phyloP scores from a whole-genome alignment of 2,888 invertebrate genomes.

The Drosophila crucigera region DNA sequence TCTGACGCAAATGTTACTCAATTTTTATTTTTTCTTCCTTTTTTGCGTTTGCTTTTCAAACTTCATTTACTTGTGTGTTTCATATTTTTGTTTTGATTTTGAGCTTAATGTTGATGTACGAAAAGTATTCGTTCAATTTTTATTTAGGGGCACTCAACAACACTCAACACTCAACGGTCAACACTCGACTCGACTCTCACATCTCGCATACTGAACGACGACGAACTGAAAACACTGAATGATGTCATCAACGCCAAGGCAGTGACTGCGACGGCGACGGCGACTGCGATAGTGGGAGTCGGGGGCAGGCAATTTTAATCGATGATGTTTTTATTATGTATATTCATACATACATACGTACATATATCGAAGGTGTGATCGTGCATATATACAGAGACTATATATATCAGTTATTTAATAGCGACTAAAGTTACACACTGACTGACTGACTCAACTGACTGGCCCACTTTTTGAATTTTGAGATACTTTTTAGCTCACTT shows the following conservation, averaged over 20 bases:
- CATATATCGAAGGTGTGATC: slow-evolving; percentile 19
- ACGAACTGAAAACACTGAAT: slow-evolving; percentile 65
- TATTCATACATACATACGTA: slow-evolving; percentile 15
- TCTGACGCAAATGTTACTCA: slow-evolving; percentile 63
- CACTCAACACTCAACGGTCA: slow-evolving; percentile 27
- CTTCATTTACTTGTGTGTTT: slow-evolving; percentile 16
- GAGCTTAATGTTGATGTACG: slow-evolving; percentile 6
- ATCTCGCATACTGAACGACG: slow-evolving; percentile 36
- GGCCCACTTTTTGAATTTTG: slow-evolving; percentile 60
- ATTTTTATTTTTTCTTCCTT: slow-evolving; percentile 13
- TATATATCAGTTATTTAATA: slow-evolving; percentile 51
- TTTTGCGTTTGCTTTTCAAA: slow-evolving; percentile 11
- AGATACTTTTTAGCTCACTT: slow-evolving; percentile 63
- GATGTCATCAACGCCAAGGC: slow-evolving; percentile 72
- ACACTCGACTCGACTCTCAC: slow-evolving; percentile 35
- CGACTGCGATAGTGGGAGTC: slow-evolving; percentile 51
- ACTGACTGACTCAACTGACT: slow-evolving; percentile 28
- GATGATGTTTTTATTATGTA: slow-evolving; percentile 74
- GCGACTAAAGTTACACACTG: slow-evolving; percentile 25
- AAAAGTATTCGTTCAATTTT: slow-evolving; percentile 38
- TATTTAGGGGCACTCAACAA: slow-evolving; percentile 30
- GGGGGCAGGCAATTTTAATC: slow-evolving; percentile 73
- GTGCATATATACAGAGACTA: slow-evolving; percentile 29
- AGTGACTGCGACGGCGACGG: slow-evolving; percentile 40
- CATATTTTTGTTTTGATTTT: slow-evolving; percentile 45